Evolutionary conservation across 2,888 invertebrate genomes (phyloP), one percentile per base, ranked within the genome.

Genomic region (Eueremaeus valkanovi): DNA sequence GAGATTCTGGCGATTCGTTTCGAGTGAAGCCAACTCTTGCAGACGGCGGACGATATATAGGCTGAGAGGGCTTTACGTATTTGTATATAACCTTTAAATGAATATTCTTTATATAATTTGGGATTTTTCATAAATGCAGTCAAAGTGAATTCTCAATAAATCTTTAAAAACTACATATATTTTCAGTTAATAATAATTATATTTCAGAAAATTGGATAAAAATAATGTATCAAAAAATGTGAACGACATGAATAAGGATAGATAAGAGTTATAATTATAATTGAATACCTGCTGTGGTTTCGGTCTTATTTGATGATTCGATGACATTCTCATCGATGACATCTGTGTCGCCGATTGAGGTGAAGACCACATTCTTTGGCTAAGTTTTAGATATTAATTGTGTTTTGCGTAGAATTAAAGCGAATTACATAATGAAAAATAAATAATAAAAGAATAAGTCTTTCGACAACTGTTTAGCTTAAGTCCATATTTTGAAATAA

Each of bases 11-110:
- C 18, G 75, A 75, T 33, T 24, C 68, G n/a, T 1, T 68, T n/a
- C 61, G 11, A 3, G 2, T 72, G n/a, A 27, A 51, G 16, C 36
- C 72, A 24, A 72, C 36, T n/a, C 77, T 72, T 8, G 77, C 77
- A 24, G 70, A 72, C 27, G 77, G 77, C 24, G 77, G 77, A 24
- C 75, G 63, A 68, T 77, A 77, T 55, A 77, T 58, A 3, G 51
- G 63, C 45, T 73, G 73, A 5, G 75, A 58, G 3, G 77, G 77
- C 63, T 75, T 75, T 1, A 51, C 51, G 45, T 75, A 75, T 58
- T 75, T 75, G 24, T 45, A 63, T 1, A 74, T 13, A 16, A 66
- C 27, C 55, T 74, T 29, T 31, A 24, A 9, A 36, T 72, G 24
- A 21, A 21, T 21, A 3, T 21, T 63, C 24, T 29, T 27, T 18